phyloP scores from a whole-genome alignment of 2,797 vertebrate species.

The Lates japonicus region DNA sequence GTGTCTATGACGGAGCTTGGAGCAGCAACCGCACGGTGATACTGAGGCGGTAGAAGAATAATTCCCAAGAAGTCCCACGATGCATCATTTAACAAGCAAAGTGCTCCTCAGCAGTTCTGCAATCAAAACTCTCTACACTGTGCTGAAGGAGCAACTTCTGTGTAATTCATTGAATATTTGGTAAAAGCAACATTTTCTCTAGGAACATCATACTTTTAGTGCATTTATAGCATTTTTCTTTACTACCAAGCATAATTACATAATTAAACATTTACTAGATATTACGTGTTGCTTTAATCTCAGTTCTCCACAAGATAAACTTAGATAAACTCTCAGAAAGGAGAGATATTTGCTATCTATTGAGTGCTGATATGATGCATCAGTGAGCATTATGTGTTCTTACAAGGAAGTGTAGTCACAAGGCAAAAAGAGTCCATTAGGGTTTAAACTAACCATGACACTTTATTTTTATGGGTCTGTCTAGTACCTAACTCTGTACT shows the following conservation, averaged over 20 bases:
- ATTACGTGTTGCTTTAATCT: constrained; percentile 24
- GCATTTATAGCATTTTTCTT: constrained; percentile 35
- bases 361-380: background rate
- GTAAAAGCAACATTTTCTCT: constrained; percentile 35
- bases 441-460: background rate
- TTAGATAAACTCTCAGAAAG: background rate
- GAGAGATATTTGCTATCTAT: background rate
- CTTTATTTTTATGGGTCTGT: background rate
- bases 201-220: constrained; percentile 24
- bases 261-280: constrained; percentile 9
- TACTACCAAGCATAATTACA: background rate
- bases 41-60: constrained; percentile 30
- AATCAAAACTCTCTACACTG: constrained; percentile 33
- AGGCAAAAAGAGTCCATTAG: background rate
- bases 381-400: background rate
- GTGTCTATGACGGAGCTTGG: constrained; percentile 29
- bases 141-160: constrained; percentile 62
- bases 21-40: constrained; percentile 28
- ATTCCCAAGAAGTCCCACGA: constrained; percentile 48
- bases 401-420: background rate
- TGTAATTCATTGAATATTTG: constrained; percentile 53
- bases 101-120: constrained; percentile 54
- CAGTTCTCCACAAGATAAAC: background rate
- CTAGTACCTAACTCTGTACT: too few species aligned
- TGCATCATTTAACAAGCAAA: constrained; percentile 56